Conservation (phyloP, 2,888 invertebrate species). For the Drosophila histrio region DNA sequence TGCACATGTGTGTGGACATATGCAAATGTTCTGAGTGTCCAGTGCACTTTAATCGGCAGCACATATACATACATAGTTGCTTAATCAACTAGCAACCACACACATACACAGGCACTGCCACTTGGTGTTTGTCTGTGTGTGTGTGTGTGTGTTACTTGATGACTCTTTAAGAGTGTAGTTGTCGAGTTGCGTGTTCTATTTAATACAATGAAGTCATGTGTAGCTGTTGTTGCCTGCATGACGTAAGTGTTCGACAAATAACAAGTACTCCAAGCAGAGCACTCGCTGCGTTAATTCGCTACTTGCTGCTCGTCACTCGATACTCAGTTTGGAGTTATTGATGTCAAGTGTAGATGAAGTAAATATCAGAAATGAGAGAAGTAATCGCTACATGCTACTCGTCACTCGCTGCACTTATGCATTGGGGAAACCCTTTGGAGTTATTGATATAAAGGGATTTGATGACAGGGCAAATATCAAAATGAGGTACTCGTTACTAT, state of each 20-base stretch:
- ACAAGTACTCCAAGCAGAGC: not conserved
- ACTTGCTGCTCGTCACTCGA: conserved; percentile 2
- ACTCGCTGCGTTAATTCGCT: not conserved
- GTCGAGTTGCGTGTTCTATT: conserved; percentile 56
- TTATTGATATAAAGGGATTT: not conserved
- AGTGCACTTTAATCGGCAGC: conserved; percentile 72
- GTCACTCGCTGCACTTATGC: not conserved
- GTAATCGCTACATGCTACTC: not conserved
- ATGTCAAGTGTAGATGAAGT: not conserved
- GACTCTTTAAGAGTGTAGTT: conserved; percentile 54
- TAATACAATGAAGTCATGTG: conserved; percentile 56
- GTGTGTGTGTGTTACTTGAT: conserved; percentile 34
- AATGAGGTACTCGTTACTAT: not conserved
- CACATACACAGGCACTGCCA: conserved; percentile 8
- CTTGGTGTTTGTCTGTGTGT: conserved; percentile 1
- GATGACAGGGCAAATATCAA: not conserved
- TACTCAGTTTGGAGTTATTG: not conserved
- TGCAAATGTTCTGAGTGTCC: conserved; percentile 69
- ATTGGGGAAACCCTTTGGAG: not conserved
- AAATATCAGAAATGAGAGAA: too few species aligned
- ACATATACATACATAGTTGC: conserved; percentile 73
- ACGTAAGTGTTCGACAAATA: conserved; percentile 60
- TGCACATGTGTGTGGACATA: conserved; percentile 16
- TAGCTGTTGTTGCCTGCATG: conserved; percentile 38
- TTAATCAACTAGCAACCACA: conserved; percentile 70